A percentile compares a stretch with the other conserved stretches of the same genome.
Evolutionary conservation across 1,140 invertebrate species (phyloP).

Genomic region (Leptopilina boulardi): DNA sequence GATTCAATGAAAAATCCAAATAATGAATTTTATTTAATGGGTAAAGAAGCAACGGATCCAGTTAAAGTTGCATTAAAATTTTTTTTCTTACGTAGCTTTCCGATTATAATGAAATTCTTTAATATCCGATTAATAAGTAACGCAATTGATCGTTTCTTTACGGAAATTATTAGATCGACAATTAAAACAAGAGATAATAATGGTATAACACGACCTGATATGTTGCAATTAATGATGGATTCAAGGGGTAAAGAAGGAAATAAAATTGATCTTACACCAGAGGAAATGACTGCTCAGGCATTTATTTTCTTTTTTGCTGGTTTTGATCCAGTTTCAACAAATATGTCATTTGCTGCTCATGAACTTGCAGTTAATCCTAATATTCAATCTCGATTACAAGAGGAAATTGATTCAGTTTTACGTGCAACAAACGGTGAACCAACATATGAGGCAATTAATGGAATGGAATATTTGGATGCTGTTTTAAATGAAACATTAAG

Average conservation of each 20-base stretch:
- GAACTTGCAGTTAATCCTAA: constrained; percentile 78
- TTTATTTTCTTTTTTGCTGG: constrained; percentile 53
- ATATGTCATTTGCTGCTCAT: constrained; percentile 74
- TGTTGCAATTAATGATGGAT: constrained; percentile 77
- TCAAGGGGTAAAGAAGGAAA: constrained; percentile 63
- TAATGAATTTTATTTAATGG: constrained; percentile 44
- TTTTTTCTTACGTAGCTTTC: constrained; percentile 43
- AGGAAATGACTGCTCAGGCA: constrained; percentile 60
- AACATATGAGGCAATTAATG: constrained; percentile 33
- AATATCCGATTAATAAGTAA: constrained; percentile 52
- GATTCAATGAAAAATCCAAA: constrained; percentile 32
- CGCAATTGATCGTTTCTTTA: constrained; percentile 62
- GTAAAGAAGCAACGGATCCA: constrained; percentile 59
- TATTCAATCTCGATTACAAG: constrained; percentile 75
- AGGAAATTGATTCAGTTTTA: constrained; percentile 23
- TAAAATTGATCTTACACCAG: constrained; percentile 54
- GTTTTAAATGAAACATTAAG: constrained; percentile 36
- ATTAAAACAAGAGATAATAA: constrained; percentile 74
- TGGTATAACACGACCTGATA: constrained; percentile 74
- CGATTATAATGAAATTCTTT: constrained; percentile 43
- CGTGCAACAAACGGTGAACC: constrained; percentile 36
- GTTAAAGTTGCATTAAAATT: constrained; percentile 66
- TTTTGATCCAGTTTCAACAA: constrained; percentile 77
- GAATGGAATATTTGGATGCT: constrained; percentile 36
- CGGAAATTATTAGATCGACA: constrained; percentile 70